These are phyloP conservation scores for Hyperopisus bebe DNA, from an alignment of 2,113 vertebrate species.

Conservation along the genomic window DNA sequence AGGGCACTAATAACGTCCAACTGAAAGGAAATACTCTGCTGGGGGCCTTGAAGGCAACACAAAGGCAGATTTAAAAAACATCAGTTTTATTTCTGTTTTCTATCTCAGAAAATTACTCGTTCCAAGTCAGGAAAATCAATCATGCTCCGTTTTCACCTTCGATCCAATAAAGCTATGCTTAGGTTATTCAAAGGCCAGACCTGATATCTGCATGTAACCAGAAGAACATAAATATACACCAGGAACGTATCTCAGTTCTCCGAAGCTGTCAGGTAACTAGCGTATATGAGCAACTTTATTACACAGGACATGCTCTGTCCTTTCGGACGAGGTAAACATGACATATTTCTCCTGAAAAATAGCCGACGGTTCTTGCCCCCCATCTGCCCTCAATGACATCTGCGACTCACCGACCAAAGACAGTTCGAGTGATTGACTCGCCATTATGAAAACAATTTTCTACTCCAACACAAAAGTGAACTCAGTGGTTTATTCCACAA, in stretches of 20 bases:
- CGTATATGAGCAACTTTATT: background rate
- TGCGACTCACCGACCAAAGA: background rate
- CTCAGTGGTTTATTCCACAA: background rate
- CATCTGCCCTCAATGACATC: background rate
- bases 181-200: constrained; percentile 3
- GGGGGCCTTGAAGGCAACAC: background rate
- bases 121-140: background rate
- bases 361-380: background rate
- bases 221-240: background rate
- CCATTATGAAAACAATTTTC: background rate
- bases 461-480: constrained; percentile 1
- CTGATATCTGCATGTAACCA: background rate
- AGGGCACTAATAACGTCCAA: background rate
- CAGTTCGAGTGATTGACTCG: background rate
- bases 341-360: background rate
- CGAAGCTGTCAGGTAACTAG: background rate
- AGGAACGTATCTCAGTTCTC: background rate
- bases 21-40: background rate
- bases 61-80: background rate
- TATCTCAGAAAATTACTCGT: background rate
- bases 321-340: background rate
- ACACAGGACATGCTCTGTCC: background rate
- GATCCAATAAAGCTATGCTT: background rate
- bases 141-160: background rate
- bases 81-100: background rate